These are phyloP conservation scores for Scaptodrosophila lebanonensis DNA, from an alignment of 1,140 invertebrate species.

Conservation along the genomic window DNA sequence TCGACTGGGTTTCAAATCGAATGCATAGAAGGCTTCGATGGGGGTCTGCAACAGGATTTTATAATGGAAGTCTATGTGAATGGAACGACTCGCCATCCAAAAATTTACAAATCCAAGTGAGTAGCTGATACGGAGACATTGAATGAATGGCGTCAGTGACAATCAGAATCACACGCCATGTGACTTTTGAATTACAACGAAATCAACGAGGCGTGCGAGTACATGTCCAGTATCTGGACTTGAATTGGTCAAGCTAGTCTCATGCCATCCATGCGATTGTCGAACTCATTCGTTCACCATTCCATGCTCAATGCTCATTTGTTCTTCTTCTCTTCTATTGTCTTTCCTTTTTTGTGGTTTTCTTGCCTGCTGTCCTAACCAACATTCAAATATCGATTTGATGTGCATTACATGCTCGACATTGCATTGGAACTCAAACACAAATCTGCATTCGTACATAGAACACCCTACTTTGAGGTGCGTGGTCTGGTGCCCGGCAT, in stretches of 20 bases:
- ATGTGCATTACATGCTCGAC: conserved; percentile 27
- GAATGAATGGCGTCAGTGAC: conserved; percentile 12
- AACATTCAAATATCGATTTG: conserved; percentile 65
- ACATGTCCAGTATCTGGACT: not conserved
- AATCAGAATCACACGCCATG: conserved; percentile 65
- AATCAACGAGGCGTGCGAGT: conserved; percentile 50
- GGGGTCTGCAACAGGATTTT: conserved; percentile 84
- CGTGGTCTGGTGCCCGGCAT: conserved; percentile 82
- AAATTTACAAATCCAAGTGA: conserved; percentile 77
- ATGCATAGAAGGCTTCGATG: conserved; percentile 88
- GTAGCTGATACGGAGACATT: conserved; percentile 27
- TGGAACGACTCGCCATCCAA: conserved; percentile 69
- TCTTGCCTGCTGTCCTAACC: conserved; percentile 10
- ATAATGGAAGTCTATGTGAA: conserved; percentile 81
- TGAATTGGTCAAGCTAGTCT: too few relatives aligned
- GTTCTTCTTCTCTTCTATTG: conserved; percentile 23
- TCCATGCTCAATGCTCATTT: conserved; percentile 38
- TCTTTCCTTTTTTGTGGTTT: conserved; percentile 26
- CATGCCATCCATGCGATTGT: conserved; percentile 2
- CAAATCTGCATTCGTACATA: conserved; percentile 23
- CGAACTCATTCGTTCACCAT: not conserved
- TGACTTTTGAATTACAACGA: conserved; percentile 68
- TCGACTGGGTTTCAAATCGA: conserved; percentile 86
- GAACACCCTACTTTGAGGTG: conserved; percentile 81
- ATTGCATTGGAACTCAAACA: not conserved